Conservation (phyloP, 2,888 invertebrate genomes). For the Cetonia aurata region DNA sequence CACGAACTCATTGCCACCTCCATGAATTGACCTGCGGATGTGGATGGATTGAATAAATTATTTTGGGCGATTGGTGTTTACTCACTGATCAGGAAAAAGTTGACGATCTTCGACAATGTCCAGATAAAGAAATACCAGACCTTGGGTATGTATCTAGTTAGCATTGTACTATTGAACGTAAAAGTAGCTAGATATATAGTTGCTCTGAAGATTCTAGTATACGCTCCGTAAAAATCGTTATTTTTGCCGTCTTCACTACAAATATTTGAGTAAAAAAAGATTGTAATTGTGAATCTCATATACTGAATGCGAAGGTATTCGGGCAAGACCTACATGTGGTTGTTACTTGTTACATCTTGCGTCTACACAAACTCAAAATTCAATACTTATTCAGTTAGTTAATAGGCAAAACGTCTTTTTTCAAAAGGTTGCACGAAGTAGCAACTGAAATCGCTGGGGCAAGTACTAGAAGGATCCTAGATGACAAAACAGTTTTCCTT, state of each 20-base stretch:
- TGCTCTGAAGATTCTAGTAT: conserved; percentile 7
- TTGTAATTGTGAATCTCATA: background rate
- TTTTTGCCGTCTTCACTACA: background rate
- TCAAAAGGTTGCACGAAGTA: too few species aligned
- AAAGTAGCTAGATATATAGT: conserved; percentile 24
- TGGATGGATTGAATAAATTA: too few species aligned
- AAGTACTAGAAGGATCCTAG: too few species aligned
- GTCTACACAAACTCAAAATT: too few species aligned
- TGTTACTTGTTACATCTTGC: too few species aligned
- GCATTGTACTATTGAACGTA: background rate
- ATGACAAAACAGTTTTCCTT: too few species aligned
- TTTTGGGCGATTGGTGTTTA: background rate
- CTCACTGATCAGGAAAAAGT: conserved; percentile 54
- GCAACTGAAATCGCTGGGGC: too few species aligned
- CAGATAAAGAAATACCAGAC: conserved; percentile 56
- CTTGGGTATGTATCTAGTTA: conserved; percentile 48
- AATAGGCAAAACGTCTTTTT: too few species aligned
- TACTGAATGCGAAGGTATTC: too few species aligned
- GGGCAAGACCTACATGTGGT: too few species aligned
- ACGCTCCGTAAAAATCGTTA: conserved; percentile 19
- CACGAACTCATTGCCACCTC: background rate
- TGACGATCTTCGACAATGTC: conserved; percentile 54
- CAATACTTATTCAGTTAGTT: too few species aligned
- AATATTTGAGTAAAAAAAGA: background rate
- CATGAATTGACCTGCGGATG: too few species aligned